Evolutionary conservation across 1,140 invertebrate genomes (phyloP), one percentile per base, ranked within the genome.

Genomic region (Teleogryllus occipitalis): DNA sequence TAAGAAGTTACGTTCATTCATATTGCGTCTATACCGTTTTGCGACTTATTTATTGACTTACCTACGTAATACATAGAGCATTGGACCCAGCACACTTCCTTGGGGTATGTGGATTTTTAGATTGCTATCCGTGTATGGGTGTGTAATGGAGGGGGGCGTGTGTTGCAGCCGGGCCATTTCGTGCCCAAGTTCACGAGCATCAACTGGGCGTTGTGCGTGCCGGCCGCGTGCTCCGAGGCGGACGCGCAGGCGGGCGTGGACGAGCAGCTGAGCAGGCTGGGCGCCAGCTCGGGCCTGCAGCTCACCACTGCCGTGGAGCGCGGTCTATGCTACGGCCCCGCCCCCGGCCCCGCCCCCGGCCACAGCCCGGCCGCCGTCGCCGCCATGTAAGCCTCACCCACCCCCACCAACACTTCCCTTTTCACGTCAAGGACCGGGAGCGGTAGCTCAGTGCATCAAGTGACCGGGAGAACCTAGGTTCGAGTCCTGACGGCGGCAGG

Each of bases 121-220:
- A n/a, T n/a, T n/a, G n/a, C n/a, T n/a, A n/a, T n/a, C n/a, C n/a
- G 15, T 73, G 21, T 3, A 6, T 21, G 15, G 15, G 27, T 39
- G 27, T 39, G 27, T 2, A 39, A 39, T 1, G 0, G 47, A 12
- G n/a, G 15, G 0, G 21, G 46, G 1, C 48, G 22, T 22, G 18
- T 78, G 18, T 85, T 85, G 74, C 84, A 92, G 91, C 89, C 91
- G 81, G 89, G 89, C 84, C 91, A 93, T 86, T 91, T 92, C 84
- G 87, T 91, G 83, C 91, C 92, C 79, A 89, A 89, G 83, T 92
- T 92, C 84, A 90, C 90, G 10, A 90, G 91, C 75, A 84, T 91
- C 73, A 91, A 91, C 81, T 92, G 91, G 91, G 92, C 90, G 10
- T 82, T 92, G 8, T 93, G 92, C 82, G 85, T 93, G 72, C 92